Evolutionary conservation across 2,113 vertebrate species (phyloP), one percentile per base, ranked within the genome.

Genomic region (Engystomops pustulosus): DNA sequence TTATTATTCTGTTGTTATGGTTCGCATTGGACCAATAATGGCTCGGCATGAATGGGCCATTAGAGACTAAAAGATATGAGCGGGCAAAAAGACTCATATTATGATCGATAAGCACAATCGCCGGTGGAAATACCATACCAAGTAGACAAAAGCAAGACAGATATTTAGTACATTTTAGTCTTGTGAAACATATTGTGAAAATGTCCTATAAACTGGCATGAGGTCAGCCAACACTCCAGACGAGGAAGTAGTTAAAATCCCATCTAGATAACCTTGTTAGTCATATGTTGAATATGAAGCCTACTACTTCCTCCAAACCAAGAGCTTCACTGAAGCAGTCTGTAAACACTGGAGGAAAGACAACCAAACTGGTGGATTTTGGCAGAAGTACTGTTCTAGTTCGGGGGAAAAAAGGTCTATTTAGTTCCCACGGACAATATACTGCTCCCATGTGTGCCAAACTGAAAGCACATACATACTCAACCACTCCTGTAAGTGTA

Each of bases 1-100:
- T 67, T 67, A 67, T 67, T 67, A 32, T 67, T 18, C 62, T 67
- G 62, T 32, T 15, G 27, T 67, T 67, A 67, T 67, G 62, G 62
- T 67, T 9, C 62, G 14, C 62, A 67, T 36, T 36, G 62, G 62
- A 36, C 30, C 30, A 67, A 67, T 67, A 36, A 67, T 32, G 62
- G 15, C 62, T 36, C 15, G 3, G 62, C 60, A 65, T 36, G 62
- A 67, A 67, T 67, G 62, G 27, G 62, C 32, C 62, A 20, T 67
- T 18, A 36, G 68, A 70, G 41, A 71, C n/a, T 44, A 17, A 45
- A 11, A 72, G 69, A 72, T 15, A 47, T 30, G 38, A 71, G 20
- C 45, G 2, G 15, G 5, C 36, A 3, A 70, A 41, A 70, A 60
- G 10, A 27, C 20, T 58, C 55, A 11, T 62, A 62, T 62, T 27